These are phyloP conservation scores for Papilio demoleus DNA, from an alignment of 2,888 invertebrate genomes.

Conservation along the genomic window DNA sequence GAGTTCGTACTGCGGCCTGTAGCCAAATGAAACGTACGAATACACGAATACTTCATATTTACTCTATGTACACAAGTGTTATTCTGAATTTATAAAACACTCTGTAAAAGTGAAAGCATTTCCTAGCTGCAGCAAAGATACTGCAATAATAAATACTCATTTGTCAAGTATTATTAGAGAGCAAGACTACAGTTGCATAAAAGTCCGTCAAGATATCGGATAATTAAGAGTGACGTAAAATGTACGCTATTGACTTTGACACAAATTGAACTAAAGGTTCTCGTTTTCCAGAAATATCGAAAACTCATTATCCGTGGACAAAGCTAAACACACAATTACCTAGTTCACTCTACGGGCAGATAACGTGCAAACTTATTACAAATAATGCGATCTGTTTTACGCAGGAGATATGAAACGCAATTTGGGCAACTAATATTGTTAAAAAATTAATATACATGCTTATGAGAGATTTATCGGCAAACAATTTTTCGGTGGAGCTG, in stretches of 20 bases:
- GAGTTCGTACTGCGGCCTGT: neutral
- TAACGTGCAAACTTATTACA: neutral
- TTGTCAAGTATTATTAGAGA: too few species aligned
- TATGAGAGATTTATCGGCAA: neutral
- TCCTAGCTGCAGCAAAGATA: too few species aligned
- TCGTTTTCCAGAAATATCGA: neutral
- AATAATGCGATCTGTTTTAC: neutral
- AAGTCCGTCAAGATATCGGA: neutral
- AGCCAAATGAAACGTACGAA: neutral
- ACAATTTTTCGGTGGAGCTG: conserved; percentile 8
- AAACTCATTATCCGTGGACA: neutral
- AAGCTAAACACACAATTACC: neutral
- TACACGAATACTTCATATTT: neutral
- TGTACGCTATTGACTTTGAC: too few species aligned
- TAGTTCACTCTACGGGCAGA: neutral
- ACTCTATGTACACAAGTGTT: too few species aligned
- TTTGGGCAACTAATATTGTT: neutral
- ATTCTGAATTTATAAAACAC: too few species aligned
- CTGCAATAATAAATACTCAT: too few species aligned
- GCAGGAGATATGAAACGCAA: neutral
- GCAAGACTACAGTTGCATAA: neutral
- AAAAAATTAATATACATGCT: conserved; percentile 8
- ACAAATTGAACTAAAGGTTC: too few species aligned
- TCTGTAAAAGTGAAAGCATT: too few species aligned
- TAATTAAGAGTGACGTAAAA: too few species aligned